Conservation (phyloP, 2,888 invertebrate species). For the Theodoxus fluviatilis region DNA sequence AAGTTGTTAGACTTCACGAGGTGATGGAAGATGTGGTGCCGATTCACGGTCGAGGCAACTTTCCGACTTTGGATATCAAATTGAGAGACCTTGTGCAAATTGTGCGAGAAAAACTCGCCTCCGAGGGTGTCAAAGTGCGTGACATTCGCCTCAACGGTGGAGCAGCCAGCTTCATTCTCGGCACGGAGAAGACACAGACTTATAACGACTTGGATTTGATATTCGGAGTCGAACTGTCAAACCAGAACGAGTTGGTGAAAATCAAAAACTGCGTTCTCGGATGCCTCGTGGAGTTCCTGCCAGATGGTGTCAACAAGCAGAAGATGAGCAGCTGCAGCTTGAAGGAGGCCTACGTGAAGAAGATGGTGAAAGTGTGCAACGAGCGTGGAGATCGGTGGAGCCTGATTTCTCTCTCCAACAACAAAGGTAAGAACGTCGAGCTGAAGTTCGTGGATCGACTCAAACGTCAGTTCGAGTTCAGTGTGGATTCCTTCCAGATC, state of each 20-base stretch:
- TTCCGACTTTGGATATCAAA: slow-evolving; percentile 71
- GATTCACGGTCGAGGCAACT: slow-evolving; percentile 85
- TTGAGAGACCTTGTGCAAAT: slow-evolving; percentile 92
- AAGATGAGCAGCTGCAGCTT: slow-evolving; percentile 90
- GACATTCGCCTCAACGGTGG: slow-evolving; percentile 97
- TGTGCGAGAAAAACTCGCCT: slow-evolving; percentile 86
- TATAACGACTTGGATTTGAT: slow-evolving; percentile 99
- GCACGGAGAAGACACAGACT: slow-evolving; percentile 75
- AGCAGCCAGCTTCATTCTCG: slow-evolving; percentile 91
- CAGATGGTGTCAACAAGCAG: slow-evolving; percentile 77
- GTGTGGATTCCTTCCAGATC: slow-evolving; percentile 99
- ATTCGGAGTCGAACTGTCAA: slow-evolving; percentile 90
- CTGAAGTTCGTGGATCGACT: slow-evolving; percentile 98
- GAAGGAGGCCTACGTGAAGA: slow-evolving; percentile 87
- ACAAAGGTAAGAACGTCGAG: slow-evolving; percentile 82
- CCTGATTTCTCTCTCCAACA: slow-evolving; percentile 95
- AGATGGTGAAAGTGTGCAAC: slow-evolving; percentile 93
- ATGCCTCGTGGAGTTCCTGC: slow-evolving; percentile 86
- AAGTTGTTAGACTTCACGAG: slow-evolving; percentile 89
- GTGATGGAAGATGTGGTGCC: slow-evolving; percentile 94
- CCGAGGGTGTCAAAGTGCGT: slow-evolving; percentile 73
- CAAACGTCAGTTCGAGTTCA: slow-evolving; percentile 98
- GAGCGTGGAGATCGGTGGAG: slow-evolving; percentile 95
- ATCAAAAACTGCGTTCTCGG: slow-evolving; percentile 94
- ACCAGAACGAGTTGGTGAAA: slow-evolving; percentile 82